These are phyloP conservation scores for Diorhabda sublineata DNA, from an alignment of 1,140 invertebrate species.

Conservation along the genomic window DNA sequence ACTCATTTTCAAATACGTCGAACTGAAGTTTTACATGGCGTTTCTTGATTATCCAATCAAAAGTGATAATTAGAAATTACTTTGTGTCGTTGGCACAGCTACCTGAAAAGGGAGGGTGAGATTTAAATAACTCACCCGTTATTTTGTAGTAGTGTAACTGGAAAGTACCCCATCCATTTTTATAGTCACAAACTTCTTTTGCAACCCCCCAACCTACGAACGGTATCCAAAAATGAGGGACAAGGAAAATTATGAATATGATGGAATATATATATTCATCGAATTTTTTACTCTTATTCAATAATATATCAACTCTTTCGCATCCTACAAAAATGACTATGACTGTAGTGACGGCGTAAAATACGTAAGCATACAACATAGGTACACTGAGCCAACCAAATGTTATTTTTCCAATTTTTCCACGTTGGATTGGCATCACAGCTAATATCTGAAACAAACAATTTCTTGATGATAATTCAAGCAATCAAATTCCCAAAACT, in stretches of 20 bases:
- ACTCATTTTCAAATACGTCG: too few relatives aligned
- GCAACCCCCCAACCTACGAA: slow-evolving; percentile 63
- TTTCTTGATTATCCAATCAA: too few relatives aligned
- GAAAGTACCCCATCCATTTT: slow-evolving; percentile 58
- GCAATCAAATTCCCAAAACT: too few relatives aligned
- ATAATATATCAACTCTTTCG: slow-evolving; percentile 54
- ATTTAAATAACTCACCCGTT: slow-evolving; percentile 35
- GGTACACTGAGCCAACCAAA: slow-evolving; percentile 56
- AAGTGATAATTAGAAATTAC: too few relatives aligned
- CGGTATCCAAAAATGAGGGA: slow-evolving; percentile 61
- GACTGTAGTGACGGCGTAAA: slow-evolving; percentile 53
- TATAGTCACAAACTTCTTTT: slow-evolving; percentile 58
- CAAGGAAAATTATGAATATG: slow-evolving; percentile 57
- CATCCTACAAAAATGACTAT: slow-evolving; percentile 55
- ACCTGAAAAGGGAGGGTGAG: background rate
- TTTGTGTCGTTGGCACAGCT: too few relatives aligned
- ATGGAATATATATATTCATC: slow-evolving; percentile 62
- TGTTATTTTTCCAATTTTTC: slow-evolving; percentile 51
- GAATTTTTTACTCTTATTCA: slow-evolving; percentile 53
- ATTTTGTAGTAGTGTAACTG: slow-evolving; percentile 46
- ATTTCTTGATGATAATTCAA: too few relatives aligned
- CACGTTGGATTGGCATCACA: slow-evolving; percentile 55
- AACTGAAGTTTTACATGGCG: too few relatives aligned
- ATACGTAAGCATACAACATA: slow-evolving; percentile 56
- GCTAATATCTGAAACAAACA: slow-evolving; percentile 46